Evolutionary conservation across 2,113 vertebrate genomes (phyloP).

Genomic region (Shinisaurus crocodilurus): DNA sequence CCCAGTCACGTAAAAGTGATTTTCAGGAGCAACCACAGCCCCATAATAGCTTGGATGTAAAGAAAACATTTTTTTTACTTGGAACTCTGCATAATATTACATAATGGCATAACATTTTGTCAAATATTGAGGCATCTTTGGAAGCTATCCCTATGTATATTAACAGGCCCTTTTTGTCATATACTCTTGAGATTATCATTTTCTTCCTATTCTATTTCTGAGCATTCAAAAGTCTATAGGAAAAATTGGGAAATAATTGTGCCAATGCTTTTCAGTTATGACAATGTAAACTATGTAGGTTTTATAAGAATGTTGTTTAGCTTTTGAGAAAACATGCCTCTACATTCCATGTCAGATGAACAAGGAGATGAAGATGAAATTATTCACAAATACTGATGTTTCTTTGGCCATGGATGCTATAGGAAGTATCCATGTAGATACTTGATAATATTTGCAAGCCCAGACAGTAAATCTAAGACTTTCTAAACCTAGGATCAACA

Average conservation of each 20-base stretch:
- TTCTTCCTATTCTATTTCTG: neutral
- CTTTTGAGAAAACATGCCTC: neutral
- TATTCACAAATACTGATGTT: neutral
- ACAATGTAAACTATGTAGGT: neutral
- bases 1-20: neutral
- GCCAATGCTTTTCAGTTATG: neutral
- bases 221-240: neutral
- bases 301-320: neutral
- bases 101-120: neutral
- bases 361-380: neutral
- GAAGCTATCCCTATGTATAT: neutral
- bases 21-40: neutral
- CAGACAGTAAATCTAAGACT: conserved; percentile 46
- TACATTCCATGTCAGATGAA: neutral
- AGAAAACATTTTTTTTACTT: neutral
- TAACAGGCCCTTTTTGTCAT: neutral
- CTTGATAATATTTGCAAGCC: conserved; percentile 48
- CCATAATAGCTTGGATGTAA: neutral
- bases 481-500: conserved; percentile 48
- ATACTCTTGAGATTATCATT: neutral
- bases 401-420: conserved; percentile 7
- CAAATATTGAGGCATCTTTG: neutral
- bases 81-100: neutral
- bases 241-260: neutral
- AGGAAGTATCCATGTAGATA: conserved; percentile 28